These are phyloP conservation scores for Aldrovandia affinis DNA, from an alignment of 2,797 vertebrate species.

Conservation along the genomic window DNA sequence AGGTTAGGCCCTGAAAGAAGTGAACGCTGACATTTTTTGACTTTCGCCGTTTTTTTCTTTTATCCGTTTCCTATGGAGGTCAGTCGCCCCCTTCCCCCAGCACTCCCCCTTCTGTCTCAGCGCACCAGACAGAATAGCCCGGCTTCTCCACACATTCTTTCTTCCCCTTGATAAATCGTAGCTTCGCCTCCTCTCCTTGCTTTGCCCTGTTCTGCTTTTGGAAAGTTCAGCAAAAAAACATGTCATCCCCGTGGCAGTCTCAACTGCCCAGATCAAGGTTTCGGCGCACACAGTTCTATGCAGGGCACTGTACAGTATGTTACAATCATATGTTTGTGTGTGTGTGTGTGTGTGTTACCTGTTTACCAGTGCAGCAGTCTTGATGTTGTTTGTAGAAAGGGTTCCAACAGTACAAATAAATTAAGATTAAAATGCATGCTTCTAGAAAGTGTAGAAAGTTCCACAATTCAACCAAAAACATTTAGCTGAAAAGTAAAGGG, in stretches of 20 bases:
- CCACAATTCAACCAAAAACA: background rate
- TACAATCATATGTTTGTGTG: background rate
- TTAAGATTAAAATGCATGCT: too few relatives aligned
- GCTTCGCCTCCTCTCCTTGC: constrained; percentile 39
- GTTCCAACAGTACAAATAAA: too few relatives aligned
- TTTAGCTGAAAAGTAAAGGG: background rate
- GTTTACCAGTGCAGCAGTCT: too few relatives aligned
- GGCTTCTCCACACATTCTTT: constrained; percentile 9
- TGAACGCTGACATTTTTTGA: constrained; percentile 19
- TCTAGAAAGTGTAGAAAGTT: background rate
- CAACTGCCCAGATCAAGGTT: constrained; percentile 13
- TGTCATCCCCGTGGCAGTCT: constrained; percentile 55
- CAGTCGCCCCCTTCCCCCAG: background rate
- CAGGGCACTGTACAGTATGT: background rate
- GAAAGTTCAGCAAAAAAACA: constrained; percentile 50
- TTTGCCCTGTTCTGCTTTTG: constrained; percentile 45
- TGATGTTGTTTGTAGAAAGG: too few relatives aligned
- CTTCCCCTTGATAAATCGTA: constrained; percentile 38
- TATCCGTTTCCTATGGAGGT: constrained; percentile 6
- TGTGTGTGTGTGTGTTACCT: background rate
- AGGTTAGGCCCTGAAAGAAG: constrained; percentile 46
- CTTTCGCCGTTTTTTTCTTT: constrained; percentile 30
- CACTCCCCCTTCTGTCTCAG: background rate
- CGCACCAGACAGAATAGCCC: constrained; percentile 27
- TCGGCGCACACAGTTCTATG: background rate